These are phyloP conservation scores for Sitta carolinensis DNA, from an alignment of 2,797 vertebrate genomes.

Conservation along the genomic window DNA sequence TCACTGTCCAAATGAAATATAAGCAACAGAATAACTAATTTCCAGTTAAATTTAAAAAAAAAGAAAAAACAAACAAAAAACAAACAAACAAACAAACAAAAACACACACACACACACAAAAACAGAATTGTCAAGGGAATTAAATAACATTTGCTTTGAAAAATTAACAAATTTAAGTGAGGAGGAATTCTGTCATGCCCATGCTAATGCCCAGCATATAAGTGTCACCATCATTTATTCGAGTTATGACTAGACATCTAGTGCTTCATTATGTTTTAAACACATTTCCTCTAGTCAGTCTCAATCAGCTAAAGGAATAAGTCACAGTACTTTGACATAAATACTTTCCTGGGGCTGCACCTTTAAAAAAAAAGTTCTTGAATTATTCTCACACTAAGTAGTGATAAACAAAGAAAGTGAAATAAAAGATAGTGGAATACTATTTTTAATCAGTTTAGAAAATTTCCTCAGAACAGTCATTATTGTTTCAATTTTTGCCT, in stretches of 20 bases:
- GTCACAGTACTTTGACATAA: neutral
- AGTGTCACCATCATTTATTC: neutral
- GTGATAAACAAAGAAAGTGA: neutral
- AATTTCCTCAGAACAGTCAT: neutral
- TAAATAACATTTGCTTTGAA: neutral
- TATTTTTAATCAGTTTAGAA: neutral
- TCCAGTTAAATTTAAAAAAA: neutral
- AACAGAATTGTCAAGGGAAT: neutral
- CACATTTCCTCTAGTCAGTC: neutral
- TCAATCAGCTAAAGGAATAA: neutral
- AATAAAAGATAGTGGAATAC: neutral
- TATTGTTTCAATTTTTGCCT: neutral
- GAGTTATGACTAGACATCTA: neutral
- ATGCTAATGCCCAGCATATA: neutral
- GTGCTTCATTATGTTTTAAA: constrained; percentile 7
- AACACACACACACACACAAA: too few species aligned
- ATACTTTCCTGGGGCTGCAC: neutral
- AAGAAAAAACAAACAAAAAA: too few species aligned
- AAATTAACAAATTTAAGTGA: neutral
- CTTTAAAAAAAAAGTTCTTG: neutral
- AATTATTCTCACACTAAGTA: neutral
- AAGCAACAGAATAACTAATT: neutral
- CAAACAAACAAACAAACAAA: too few species aligned
- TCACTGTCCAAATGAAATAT: neutral
- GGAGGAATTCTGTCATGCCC: neutral